These are phyloP conservation scores for Chaetodon trifasciatus DNA, from an alignment of 2,797 vertebrate species.

Conservation along the genomic window DNA sequence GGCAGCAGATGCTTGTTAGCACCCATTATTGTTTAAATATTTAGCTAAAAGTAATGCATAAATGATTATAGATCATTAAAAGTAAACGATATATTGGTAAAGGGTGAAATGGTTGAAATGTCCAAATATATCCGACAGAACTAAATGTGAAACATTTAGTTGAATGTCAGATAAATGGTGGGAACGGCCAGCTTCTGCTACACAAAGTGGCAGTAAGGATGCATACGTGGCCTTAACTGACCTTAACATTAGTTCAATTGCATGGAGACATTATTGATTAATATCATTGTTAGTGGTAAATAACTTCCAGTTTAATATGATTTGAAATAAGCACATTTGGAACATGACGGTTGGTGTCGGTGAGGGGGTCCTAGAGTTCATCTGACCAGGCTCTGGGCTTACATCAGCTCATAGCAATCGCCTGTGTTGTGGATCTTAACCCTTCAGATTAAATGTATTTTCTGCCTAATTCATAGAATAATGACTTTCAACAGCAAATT, in stretches of 20 bases:
- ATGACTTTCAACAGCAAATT: background rate
- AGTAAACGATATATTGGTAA: background rate
- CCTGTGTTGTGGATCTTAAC: background rate
- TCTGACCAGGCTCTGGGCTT: background rate
- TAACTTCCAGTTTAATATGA: background rate
- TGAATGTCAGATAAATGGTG: too few species aligned
- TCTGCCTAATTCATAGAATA: background rate
- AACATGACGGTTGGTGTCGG: background rate
- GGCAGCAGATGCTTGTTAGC: background rate
- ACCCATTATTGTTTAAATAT: background rate
- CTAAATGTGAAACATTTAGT: too few species aligned
- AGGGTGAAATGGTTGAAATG: too few species aligned
- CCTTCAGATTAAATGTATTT: background rate
- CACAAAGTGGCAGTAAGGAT: background rate
- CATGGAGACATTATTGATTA: background rate
- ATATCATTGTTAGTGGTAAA: background rate
- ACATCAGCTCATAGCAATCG: background rate
- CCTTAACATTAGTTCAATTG: background rate
- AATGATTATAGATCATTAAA: background rate
- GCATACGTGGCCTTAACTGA: background rate
- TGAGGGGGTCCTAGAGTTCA: background rate
- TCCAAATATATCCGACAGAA: too few species aligned
- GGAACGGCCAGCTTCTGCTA: background rate
- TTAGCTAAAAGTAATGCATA: background rate
- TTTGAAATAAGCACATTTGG: background rate